Evolutionary conservation across 2,888 invertebrate genomes (phyloP).

Genomic region (Phalera bucephala): DNA sequence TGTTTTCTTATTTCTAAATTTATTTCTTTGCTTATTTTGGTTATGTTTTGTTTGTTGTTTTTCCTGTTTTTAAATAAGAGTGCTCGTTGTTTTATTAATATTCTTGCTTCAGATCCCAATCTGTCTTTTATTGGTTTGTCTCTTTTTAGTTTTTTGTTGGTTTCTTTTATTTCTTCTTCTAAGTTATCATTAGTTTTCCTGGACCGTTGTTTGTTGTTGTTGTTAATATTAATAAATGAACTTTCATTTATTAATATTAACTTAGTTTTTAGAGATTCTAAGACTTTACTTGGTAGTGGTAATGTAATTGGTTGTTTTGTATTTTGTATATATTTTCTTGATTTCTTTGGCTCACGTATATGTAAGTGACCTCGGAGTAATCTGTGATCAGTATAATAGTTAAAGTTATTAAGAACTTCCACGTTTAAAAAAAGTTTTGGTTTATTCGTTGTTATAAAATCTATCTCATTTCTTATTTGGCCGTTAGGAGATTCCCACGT

Average conservation of each 20-base stretch:
- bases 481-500: slow-evolving; percentile 25
- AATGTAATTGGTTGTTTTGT: slow-evolving; percentile 1
- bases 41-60: slow-evolving; percentile 3
- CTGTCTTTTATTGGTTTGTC: slow-evolving; percentile 2
- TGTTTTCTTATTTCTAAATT: slow-evolving; percentile 1
- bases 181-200: slow-evolving; percentile 10
- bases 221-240: no score
- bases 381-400: slow-evolving; percentile 12
- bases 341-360: slow-evolving; percentile 1
- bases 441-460: slow-evolving; percentile 15
- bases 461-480: slow-evolving; percentile 19
- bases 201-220: background rate
- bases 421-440: slow-evolving; percentile 6
- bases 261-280: slow-evolving; percentile 2
- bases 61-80: background rate
- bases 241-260: slow-evolving; percentile 2
- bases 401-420: slow-evolving; percentile 4
- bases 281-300: background rate
- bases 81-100: background rate
- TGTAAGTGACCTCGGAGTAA: slow-evolving; percentile 6
- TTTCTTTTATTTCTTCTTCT: background rate
- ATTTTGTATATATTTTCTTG: slow-evolving; percentile 3
- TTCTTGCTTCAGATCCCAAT: slow-evolving; percentile 4
- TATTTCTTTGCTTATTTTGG: slow-evolving; percentile 5
- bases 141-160: background rate